Base-by-base conservation (phyloP, 2,113 vertebrate genomes). In the Pseudorhombus dupliciocellatus region DNA sequence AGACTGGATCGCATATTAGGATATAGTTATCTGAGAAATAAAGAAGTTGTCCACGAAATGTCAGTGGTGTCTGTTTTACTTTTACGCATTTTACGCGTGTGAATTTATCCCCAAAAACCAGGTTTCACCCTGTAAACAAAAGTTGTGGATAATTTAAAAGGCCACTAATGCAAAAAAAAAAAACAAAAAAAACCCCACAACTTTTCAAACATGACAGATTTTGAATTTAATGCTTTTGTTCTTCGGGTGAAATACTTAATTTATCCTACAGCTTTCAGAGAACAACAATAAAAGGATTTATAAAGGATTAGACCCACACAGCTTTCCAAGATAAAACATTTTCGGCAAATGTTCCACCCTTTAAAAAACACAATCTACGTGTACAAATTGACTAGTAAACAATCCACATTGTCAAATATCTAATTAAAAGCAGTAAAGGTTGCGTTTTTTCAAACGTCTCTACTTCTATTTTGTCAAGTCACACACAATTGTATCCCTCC, bases 1-100 rank as follows among this genome's bases (percentile, higher is more conserved):
- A 92, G 94, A 93, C 88, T 73, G 79, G 62, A 80, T 53, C 73
- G 77, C 76, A 26, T 85, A 87, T 92, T 90, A 87, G 86, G 88
- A 88, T 88, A 89, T 89, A 85, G 79, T 81, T 74, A 77, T 79
- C 59, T 79, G 69, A 59, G 79, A 83, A 62, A 76, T 70, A 50
- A 61, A 59, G 42, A 51, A 66, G 73, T 21, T 80, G 81, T 82
- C 73, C 60, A 81, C 77, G 79, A 54, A 56, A 72, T 57, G 63
- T 81, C 62, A 82, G 20, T 71, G 11, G 44, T 26, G 70, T 67
- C 31, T 34, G 9, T 34, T 48, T 7, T 57, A 66, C 42, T 44
- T 44, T 44, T 44, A 44, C 42, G 16, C 42, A 18, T 44, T 44
- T 44, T 18, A 44, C 42, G 42, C 42, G 30, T 34, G 52, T 26